Conservation (phyloP, 1,140 invertebrate species). For the Papilio glaucus region DNA sequence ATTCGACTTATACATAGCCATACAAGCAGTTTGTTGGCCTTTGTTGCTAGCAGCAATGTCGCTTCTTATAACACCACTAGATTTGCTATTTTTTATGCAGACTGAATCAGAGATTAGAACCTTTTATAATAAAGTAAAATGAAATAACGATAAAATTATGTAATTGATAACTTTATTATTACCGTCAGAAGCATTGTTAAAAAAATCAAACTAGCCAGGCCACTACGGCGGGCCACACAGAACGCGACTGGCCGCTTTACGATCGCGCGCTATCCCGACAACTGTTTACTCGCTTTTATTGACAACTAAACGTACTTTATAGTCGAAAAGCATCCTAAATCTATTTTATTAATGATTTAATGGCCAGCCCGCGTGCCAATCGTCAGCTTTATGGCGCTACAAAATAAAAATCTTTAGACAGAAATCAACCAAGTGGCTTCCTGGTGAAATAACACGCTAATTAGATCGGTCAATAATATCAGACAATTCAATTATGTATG, state of each 20-base stretch:
- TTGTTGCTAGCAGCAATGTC: no score
- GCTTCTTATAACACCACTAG: no score
- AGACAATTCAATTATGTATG: no score
- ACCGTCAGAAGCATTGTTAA: conserved; percentile 34
- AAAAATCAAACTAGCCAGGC: conserved; percentile 28
- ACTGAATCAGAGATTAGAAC: no score
- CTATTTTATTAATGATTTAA: conserved; percentile 57
- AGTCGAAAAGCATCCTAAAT: conserved; percentile 48
- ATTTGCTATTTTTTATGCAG: no score
- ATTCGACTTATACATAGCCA: no score
- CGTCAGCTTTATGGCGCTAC: conserved; percentile 37
- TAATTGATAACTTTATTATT: neutral
- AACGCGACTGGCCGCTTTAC: conserved; percentile 47
- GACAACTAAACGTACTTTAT: conserved; percentile 54
- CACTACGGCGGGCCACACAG: conserved; percentile 51
- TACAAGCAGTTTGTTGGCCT: no score
- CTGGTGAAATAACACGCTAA: neutral
- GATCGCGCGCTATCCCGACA: conserved; percentile 44
- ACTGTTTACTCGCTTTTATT: conserved; percentile 55
- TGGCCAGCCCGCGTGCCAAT: conserved; percentile 37
- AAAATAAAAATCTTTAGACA: conserved; percentile 24
- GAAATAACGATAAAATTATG: neutral
- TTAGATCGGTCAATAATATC: neutral
- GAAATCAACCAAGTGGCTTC: neutral
- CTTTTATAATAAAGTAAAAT: no score